Percentiles rank a stretch among this genome's conserved stretches.
Conservation (phyloP, 2,888 invertebrate species). For the Vesta saturnalis region DNA sequence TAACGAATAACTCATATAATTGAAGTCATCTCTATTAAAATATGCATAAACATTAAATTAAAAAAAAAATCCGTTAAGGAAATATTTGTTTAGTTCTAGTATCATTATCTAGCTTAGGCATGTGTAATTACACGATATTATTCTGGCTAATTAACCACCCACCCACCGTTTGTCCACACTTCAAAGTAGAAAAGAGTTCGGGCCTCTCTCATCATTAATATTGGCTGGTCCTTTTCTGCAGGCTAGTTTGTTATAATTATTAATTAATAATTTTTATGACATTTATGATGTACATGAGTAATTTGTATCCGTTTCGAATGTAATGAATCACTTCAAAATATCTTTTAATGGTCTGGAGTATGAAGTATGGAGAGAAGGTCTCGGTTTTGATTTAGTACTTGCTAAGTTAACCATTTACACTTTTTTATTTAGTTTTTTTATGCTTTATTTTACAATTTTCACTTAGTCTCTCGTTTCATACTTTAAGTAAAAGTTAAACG, state of each 20-base stretch:
- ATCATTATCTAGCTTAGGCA: slow-evolving; percentile 37
- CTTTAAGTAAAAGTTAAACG: too few relatives aligned
- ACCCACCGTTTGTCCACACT: slow-evolving; percentile 39
- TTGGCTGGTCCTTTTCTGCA: slow-evolving; percentile 35
- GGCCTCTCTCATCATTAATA: slow-evolving; percentile 41
- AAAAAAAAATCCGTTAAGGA: slow-evolving; percentile 28
- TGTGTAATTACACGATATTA: slow-evolving; percentile 42
- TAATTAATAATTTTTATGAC: slow-evolving; percentile 43
- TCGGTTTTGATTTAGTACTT: background rate
- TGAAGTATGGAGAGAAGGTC: background rate
- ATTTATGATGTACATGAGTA: slow-evolving; percentile 42
- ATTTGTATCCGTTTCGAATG: slow-evolving; percentile 39
- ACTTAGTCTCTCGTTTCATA: too few relatives aligned
- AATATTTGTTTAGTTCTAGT: slow-evolving; percentile 40
- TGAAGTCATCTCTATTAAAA: slow-evolving; percentile 32
- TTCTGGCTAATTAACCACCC: slow-evolving; percentile 45
- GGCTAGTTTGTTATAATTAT: slow-evolving; percentile 38
- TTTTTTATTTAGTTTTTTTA: background rate
- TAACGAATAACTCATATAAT: slow-evolving; percentile 27
- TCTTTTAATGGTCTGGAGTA: slow-evolving; percentile 28
- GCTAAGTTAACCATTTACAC: background rate
- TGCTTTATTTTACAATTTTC: background rate
- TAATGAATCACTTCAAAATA: slow-evolving; percentile 42
- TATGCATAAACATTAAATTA: slow-evolving; percentile 31
- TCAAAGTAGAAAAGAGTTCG: slow-evolving; percentile 32